Evolutionary conservation across 2,113 vertebrate genomes (phyloP), one percentile per base, ranked within the genome.

Genomic region (Mesoclemmys tuberculata): DNA sequence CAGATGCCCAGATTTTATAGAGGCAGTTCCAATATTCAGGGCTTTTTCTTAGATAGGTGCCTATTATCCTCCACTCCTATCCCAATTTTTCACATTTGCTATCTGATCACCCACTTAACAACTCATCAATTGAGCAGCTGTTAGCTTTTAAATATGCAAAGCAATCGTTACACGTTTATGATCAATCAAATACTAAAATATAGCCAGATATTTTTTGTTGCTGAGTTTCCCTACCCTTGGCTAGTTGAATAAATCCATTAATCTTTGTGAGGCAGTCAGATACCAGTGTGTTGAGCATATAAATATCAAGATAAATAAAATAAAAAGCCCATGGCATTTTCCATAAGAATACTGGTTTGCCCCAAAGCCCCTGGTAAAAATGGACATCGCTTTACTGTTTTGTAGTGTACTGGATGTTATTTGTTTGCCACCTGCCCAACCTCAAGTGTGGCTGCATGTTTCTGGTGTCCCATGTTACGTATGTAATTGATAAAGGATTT

Each of bases 291-390:
- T 8, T 61, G 5, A 38, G 10, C 14, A 31, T 22, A 13, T 80
- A 87, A 90, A 80, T 19, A 83, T 82, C 12, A 93, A 74, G 71
- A 84, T 71, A 90, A 85, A 82, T n/a, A 87, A 10, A 74, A 55
- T 38, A 87, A 10, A 74, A 3, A 80, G n/a, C 16, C 29, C 79
- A 35, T 56, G 21, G 21, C 38, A 74, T 80, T 87, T 87, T 13
- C 56, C 0, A 0, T 10, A 13, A 68, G 11, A 56, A 56, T 87
- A 4, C 4, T 31, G 8, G 1, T 80, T 87, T 58, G 29, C 29
- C 79, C 44, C 18, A 21, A 44, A 61, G 9, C 74, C 80, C 13
- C 61, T 26, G 79, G 3, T 6, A 84, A 84, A 83, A 46, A 21
- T 41, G n/a, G 35, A 74, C 14, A 68, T 16, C 61, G 19, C 68